Evolutionary conservation across 2,113 vertebrate species (phyloP).

Genomic region (Melospiza melodia): DNA sequence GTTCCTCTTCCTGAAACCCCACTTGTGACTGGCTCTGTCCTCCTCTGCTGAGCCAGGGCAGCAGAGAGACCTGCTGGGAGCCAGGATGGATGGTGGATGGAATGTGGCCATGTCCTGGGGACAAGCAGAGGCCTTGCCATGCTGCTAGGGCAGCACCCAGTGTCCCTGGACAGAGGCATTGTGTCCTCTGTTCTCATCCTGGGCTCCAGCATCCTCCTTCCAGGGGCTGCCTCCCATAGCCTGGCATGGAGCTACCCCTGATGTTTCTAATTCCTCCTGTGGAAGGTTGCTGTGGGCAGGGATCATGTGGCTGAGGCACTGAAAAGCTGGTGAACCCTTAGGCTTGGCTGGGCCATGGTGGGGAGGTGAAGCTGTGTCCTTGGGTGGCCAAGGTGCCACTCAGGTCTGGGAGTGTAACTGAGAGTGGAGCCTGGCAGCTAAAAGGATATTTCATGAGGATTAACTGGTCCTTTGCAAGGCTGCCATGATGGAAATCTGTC

Average conservation of each 20-base stretch:
- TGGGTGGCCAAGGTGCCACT: neutral
- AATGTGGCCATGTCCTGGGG: fast-evolving
- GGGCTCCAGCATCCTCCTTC: neutral
- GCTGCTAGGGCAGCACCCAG: neutral
- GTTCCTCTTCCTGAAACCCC: neutral
- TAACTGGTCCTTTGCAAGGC: neutral
- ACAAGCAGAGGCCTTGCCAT: neutral
- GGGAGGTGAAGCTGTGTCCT: neutral
- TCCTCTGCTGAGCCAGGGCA: neutral
- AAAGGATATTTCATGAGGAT: neutral
- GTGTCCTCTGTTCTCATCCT: neutral
- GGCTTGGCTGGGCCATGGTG: fast-evolving
- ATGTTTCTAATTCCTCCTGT: neutral
- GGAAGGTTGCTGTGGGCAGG: neutral
- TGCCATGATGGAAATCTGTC: neutral
- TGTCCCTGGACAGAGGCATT: neutral
- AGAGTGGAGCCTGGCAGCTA: neutral
- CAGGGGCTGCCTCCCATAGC: neutral
- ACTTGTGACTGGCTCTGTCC: neutral
- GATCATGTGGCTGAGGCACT: fast-evolving
- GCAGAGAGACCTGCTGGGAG: neutral
- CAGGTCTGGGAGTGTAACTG: neutral
- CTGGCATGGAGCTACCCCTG: neutral
- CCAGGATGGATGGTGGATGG: neutral
- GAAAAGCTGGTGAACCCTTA: neutral